Conservation (phyloP, 2,888 invertebrate species). For the Microdon myrmicae region DNA sequence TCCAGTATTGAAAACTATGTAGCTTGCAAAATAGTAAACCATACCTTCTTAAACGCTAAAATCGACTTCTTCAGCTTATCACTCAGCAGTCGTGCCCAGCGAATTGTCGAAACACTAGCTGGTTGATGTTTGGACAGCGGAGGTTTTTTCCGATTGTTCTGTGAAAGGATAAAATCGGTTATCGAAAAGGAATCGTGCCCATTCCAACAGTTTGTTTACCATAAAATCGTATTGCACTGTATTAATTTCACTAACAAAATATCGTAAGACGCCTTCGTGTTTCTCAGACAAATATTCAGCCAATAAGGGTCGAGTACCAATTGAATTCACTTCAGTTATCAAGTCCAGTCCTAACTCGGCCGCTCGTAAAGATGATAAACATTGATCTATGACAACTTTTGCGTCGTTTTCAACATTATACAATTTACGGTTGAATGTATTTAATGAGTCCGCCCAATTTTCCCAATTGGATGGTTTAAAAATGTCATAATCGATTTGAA, state of each 20-base stretch:
- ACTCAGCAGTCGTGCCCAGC: conserved; percentile 85
- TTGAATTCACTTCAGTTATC: conserved; percentile 81
- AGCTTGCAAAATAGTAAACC: neutral
- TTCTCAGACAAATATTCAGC: conserved; percentile 80
- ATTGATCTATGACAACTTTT: conserved; percentile 84
- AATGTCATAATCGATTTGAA: conserved; percentile 84
- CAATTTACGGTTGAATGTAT: conserved; percentile 80
- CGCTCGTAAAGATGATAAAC: conserved; percentile 82
- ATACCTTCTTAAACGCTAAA: conserved; percentile 80
- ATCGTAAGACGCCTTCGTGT: conserved; percentile 85
- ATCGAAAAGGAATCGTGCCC: neutral
- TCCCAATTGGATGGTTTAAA: conserved; percentile 81
- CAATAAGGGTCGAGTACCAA: conserved; percentile 80
- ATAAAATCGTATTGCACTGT: conserved; percentile 77
- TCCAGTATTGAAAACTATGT: neutral
- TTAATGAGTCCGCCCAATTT: conserved; percentile 87
- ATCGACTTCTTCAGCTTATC: conserved; percentile 83
- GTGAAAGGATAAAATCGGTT: conserved; percentile 10
- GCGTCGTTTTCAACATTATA: conserved; percentile 81
- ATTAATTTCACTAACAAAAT: conserved; percentile 85
- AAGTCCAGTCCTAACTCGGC: conserved; percentile 85
- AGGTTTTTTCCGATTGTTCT: conserved; percentile 60
- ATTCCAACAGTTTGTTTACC: conserved; percentile 66
- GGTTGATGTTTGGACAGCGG: conserved; percentile 78
- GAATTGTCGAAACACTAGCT: conserved; percentile 83